These are phyloP conservation scores for Xyrichtys novacula DNA, from an alignment of 2,797 vertebrate species.

Conservation along the genomic window DNA sequence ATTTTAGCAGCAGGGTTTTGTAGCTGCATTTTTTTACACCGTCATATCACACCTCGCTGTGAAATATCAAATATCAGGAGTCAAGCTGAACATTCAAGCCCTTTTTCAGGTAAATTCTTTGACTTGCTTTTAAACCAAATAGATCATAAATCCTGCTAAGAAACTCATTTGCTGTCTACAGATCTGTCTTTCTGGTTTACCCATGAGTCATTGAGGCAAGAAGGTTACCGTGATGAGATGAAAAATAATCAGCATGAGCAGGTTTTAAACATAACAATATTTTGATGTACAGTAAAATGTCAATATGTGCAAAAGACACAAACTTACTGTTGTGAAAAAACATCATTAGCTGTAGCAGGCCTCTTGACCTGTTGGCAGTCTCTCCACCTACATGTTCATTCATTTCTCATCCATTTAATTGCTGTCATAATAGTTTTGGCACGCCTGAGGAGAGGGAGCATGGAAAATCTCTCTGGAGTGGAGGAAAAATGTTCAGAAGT, in stretches of 20 bases:
- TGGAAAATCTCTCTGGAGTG: background rate
- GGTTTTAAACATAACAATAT: background rate
- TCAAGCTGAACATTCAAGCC: background rate
- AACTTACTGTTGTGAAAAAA: slow-evolving; percentile 6
- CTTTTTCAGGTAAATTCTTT: slow-evolving; percentile 27
- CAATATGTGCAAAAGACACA: slow-evolving; percentile 10
- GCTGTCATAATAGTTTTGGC: slow-evolving; percentile 28
- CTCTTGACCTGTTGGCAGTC: slow-evolving; percentile 29
- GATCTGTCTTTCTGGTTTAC: background rate
- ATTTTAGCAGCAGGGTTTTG: slow-evolving; percentile 9
- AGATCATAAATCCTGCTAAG: background rate
- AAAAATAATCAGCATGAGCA: slow-evolving; percentile 8
- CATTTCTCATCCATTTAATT: slow-evolving; percentile 24
- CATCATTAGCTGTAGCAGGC: slow-evolving; percentile 14
- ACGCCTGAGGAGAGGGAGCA: slow-evolving; percentile 10
- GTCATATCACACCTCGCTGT: slow-evolving; percentile 2
- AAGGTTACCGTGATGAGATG: background rate
- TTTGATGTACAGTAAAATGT: slow-evolving; percentile 11
- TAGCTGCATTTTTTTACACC: slow-evolving; percentile 13
- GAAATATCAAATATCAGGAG: slow-evolving; percentile 19
- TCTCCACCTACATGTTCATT: slow-evolving; percentile 21
- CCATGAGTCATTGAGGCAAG: background rate
- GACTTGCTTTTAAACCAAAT: background rate
- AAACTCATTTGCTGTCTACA: slow-evolving; percentile 1
- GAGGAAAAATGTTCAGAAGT: background rate